phyloP scores from a whole-genome alignment of 2,888 invertebrate genomes.

The Odontomyia ornata region DNA sequence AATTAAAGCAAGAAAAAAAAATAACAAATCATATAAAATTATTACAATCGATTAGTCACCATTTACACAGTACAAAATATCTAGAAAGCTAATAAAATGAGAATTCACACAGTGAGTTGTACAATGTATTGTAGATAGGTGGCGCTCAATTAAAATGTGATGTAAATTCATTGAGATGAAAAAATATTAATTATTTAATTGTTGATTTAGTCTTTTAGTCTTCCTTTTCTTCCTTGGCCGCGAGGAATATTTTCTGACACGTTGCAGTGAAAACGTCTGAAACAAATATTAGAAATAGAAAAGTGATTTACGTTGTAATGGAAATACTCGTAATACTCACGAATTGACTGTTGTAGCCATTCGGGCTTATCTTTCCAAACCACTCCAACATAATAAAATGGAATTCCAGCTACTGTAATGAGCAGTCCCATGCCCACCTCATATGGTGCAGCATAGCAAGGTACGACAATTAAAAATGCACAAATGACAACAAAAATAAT shows the following conservation, averaged over 20 bases:
- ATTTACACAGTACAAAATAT: not conserved
- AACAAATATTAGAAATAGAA: conserved; percentile 44
- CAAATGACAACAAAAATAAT: conserved; percentile 79
- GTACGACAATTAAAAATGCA: conserved; percentile 80
- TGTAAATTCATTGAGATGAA: not conserved
- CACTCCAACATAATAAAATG: conserved; percentile 80
- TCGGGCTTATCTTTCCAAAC: conserved; percentile 73
- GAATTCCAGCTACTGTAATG: conserved; percentile 84
- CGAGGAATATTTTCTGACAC: conserved; percentile 70
- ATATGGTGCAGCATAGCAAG: conserved; percentile 79
- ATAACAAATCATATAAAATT: not conserved
- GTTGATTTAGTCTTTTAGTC: conserved; percentile 22
- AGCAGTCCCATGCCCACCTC: conserved; percentile 81
- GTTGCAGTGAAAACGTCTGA: conserved; percentile 57
- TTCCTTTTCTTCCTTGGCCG: conserved; percentile 77
- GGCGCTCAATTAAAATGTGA: too few species aligned
- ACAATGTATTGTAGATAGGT: not conserved
- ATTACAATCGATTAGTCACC: not conserved
- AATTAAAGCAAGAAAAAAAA: not conserved
- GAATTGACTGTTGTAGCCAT: conserved; percentile 68
- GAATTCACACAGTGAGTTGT: not conserved
- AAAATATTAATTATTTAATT: not conserved
- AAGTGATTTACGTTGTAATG: conserved; percentile 41
- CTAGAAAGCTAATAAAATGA: not conserved
- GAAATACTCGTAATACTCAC: conserved; percentile 65